phyloP scores from a whole-genome alignment of 2,113 vertebrate species.

The Nycticebus coucang region DNA sequence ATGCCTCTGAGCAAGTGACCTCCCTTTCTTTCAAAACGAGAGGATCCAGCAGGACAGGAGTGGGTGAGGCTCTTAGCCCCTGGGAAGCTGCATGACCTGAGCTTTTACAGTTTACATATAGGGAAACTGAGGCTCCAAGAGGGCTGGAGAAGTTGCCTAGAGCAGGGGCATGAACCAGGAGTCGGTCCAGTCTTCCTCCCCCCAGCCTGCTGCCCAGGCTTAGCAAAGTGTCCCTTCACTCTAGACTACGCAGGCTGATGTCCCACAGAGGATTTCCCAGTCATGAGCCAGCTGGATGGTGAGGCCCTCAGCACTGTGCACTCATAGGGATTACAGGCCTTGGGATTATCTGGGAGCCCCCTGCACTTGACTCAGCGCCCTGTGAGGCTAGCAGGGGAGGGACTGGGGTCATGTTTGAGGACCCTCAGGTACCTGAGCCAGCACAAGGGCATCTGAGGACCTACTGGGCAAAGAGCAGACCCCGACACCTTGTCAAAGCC shows the following conservation, averaged over 20 bases:
- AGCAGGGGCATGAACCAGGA: neutral
- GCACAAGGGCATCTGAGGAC: neutral
- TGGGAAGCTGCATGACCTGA: rapidly evolving
- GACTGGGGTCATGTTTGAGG: neutral
- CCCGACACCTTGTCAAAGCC: neutral
- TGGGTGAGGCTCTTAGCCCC: rapidly evolving
- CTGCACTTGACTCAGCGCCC: neutral
- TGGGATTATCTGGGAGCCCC: neutral
- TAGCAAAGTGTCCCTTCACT: neutral
- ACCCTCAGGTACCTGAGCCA: neutral
- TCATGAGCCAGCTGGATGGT: neutral
- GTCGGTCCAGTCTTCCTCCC: neutral
- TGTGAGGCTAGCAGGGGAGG: neutral
- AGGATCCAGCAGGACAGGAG: rapidly evolving
- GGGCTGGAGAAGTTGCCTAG: neutral
- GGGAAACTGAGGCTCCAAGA: neutral
- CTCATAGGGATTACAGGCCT: neutral
- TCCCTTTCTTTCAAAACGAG: neutral
- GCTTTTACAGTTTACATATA: neutral
- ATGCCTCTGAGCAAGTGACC: neutral
- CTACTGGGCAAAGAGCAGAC: neutral
- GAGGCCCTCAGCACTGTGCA: neutral
- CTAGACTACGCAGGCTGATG: neutral
- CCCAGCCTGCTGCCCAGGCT: rapidly evolving
- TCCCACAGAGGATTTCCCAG: neutral